Percentiles rank a stretch among this genome's conserved stretches.
Conservation (phyloP, 2,888 invertebrate species). For the Tipula vernalis region DNA sequence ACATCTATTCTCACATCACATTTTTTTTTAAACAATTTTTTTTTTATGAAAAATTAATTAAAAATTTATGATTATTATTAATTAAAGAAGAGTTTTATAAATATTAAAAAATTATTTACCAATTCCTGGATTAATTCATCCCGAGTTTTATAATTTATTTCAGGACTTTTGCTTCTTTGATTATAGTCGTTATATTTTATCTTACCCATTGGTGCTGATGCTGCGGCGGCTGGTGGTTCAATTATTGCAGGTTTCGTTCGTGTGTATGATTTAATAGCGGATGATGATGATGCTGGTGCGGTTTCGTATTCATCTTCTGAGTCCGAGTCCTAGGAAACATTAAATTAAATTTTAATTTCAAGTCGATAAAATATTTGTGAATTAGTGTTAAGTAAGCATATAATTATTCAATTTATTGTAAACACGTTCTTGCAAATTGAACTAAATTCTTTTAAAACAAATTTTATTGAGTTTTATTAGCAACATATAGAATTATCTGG, state of each 20-base stretch:
- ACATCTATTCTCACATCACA: constrained; percentile 47
- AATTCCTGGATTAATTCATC: constrained; percentile 11
- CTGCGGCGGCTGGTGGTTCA: background rate
- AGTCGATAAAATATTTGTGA: background rate
- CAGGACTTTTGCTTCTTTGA: constrained; percentile 4
- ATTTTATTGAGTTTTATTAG: too few species aligned
- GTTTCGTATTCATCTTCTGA: constrained; percentile 5
- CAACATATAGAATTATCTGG: too few species aligned
- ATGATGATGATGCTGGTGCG: background rate
- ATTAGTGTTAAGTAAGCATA: too few species aligned
- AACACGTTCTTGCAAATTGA: background rate
- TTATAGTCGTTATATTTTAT: background rate
- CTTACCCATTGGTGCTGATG: background rate
- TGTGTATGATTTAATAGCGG: background rate
- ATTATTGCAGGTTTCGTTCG: background rate
- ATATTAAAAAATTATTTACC: constrained; percentile 9
- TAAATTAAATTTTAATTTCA: background rate
- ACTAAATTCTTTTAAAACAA: too few species aligned
- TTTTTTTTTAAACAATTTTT: constrained; percentile 9
- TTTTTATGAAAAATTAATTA: constrained; percentile 11
- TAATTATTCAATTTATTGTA: background rate
- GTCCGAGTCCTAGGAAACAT: constrained; percentile 16
- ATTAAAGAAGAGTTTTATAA: background rate
- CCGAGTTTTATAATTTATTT: background rate
- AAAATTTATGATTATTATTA: background rate